Base-by-base conservation (phyloP, 2,797 vertebrate species). In the Cuculus canorus region DNA sequence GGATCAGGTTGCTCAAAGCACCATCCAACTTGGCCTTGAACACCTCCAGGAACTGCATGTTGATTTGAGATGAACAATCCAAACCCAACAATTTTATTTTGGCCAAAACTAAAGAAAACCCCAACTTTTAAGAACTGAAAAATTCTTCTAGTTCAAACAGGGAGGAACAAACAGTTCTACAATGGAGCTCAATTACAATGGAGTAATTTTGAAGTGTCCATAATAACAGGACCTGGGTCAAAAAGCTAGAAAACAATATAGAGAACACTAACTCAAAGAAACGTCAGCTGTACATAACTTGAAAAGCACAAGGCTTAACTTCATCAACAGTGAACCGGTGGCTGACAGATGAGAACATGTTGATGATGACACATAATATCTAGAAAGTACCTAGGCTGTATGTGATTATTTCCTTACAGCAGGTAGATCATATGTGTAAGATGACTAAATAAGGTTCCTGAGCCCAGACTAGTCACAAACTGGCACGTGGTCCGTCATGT, bases 291-390 rank as follows among this genome's bases (percentile, higher is more conserved):
- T 47, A n/a, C 21, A 79, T n/a, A 54, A 28, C 61, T 52, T 45
- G 41, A 75, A 76, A 82, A 82, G 45, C 63, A 52, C 17, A 25
- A 48, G 54, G 39, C 64, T 73, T 33, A 32, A 25, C 54, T 61
- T 71, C 24, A 10, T 69, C 52, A 65, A 9, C 41, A 61, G 43
- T 2, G 0, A 6, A 28, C 33, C 47, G 50, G 33, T 79, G 18
- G 5, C 35, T 56, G 28, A 45, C 39, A 32, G 50, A 73, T 50
- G 50, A 86, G 28, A 33, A 35, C 30, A 10, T 19, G 21, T n/a
- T n/a, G n/a, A n/a, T n/a, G 53, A 43, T 17, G 56, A 59, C 21
- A 13, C 0, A 0, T 10, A n/a, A 1, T 35, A 63, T n/a, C 56
- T 66, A 37, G 64, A 56, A 87, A 83, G 54, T 52, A 39, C 0